Evolutionary conservation across 2,888 invertebrate species (phyloP), one percentile per base, ranked within the genome.

Genomic region (Euplexia lucipara): DNA sequence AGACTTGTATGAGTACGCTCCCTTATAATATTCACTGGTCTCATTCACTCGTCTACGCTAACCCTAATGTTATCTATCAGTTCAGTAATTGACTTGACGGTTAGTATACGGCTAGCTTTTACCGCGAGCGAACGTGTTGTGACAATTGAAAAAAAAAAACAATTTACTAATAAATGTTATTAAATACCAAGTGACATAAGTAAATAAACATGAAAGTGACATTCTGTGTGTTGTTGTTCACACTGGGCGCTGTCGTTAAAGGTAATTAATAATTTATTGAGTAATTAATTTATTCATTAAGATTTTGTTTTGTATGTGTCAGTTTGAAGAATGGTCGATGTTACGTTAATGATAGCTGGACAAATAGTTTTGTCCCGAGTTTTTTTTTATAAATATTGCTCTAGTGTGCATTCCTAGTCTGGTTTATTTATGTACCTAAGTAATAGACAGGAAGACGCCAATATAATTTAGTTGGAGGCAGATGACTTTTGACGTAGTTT

Each of bases 131-230:
- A n/a, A n/a, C n/a, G n/a, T n/a, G n/a, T n/a, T n/a, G n/a, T n/a
- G n/a, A n/a, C n/a, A n/a, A n/a, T n/a, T n/a, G n/a, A n/a, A n/a
- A n/a, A n/a, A n/a, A n/a, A n/a, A n/a, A n/a, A n/a, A n/a, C n/a
- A n/a, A n/a, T n/a, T n/a, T n/a, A n/a, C n/a, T 37, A 22, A 16
- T 9, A 35, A 52, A 58, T 37, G 74, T 71, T 67, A 83, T 85
- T 73, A 67, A 30, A 57, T n/a, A n/a, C n/a, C n/a, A n/a, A 65
- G 80, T 84, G 79, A 42, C 14, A 47, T 71, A 78, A n/a, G n/a
- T 26, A 3, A 60, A 32, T 3, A 56, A 69, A 60, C 32, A 85
- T 85, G 85, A 85, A 75, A 71, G 63, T 79, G 47, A 52, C 80
- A 73, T 52, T 79, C 42, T 76, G 70, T 71, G 61, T 59, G 9